Evolutionary conservation across 2,113 vertebrate genomes (phyloP).

Genomic region (Nycticebus coucang): DNA sequence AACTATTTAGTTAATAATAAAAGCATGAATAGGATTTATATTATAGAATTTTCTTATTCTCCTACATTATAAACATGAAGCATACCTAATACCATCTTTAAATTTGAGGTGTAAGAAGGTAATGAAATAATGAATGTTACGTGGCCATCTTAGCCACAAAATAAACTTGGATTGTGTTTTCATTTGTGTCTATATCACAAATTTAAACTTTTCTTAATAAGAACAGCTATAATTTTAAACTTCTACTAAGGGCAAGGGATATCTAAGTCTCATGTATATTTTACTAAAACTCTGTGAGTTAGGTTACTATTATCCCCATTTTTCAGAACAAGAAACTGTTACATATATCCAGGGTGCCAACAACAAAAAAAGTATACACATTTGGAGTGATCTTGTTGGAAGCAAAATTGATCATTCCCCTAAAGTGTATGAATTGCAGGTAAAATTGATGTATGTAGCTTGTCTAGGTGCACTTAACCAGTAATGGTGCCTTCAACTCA

Average conservation of each 20-base stretch:
- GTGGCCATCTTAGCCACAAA: background rate
- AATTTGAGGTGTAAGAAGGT: background rate
- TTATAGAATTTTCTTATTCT: conserved; percentile 7
- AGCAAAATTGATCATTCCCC: too few species aligned
- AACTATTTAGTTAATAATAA: background rate
- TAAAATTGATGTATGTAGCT: too few species aligned
- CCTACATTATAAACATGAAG: background rate
- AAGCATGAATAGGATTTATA: background rate
- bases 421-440: too few species aligned
- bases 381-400: too few species aligned
- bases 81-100: background rate
- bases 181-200: background rate
- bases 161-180: background rate
- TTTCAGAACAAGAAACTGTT: conserved; percentile 19
- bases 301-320: background rate
- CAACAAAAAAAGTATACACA: too few species aligned
- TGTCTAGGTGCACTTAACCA: too few species aligned
- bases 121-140: background rate
- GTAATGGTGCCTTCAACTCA: too few species aligned
- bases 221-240: background rate
- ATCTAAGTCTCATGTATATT: background rate
- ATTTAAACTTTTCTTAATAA: background rate
- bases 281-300: background rate
- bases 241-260: background rate
- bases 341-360: too few species aligned